Evolutionary conservation across 2,113 vertebrate genomes (phyloP), one percentile per base, ranked within the genome.

Genomic region (Pavo muticus): DNA sequence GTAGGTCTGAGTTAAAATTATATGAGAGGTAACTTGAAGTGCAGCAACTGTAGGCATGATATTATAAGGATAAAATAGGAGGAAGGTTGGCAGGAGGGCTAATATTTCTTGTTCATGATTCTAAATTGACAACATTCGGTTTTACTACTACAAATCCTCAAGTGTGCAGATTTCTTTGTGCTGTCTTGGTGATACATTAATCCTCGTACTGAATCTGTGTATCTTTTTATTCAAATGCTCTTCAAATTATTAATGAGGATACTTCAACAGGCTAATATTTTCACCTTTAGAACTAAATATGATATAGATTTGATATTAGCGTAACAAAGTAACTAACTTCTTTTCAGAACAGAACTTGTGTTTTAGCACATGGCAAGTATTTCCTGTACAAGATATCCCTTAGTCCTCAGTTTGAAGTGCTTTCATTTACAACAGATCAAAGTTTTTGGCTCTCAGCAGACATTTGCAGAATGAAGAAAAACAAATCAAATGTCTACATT

Each of bases 401-500:
- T 39, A 83, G 44, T 44, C 9, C 40, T 96, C 71, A 29, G 42
- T 89, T 72, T 92, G 83, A 94, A 87, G 32, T 27, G 29, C 42
- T 94, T 74, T 84, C 70, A 90, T 95, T 96, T 54, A 37, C 40
- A 91, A 48, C 4, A 56, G 76, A 81, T 14, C 23, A 42, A 83
- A 65, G 37, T 70, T 87, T 86, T 77, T 75, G 72, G 60, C 61
- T 93, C 47, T 90, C 47, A 57, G 77, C n/a, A 84, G 39, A 75
- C 32, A 19, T 65, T 90, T 94, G 39, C 70, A 87, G 40, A 94
- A 93, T 21, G 24, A 74, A 14, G 19, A 27, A 83, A 87, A 95
- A 56, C 61, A 93, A 91, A 84, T 42, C 61, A 93, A 91, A 84
- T 42, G 50, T 35, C 84, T 94, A 57, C 40, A 71, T 94, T 88